Evolutionary conservation across 53 echinoderm and acorn worm species (phyloP).

Genomic region (Echinometra lucunter): DNA sequence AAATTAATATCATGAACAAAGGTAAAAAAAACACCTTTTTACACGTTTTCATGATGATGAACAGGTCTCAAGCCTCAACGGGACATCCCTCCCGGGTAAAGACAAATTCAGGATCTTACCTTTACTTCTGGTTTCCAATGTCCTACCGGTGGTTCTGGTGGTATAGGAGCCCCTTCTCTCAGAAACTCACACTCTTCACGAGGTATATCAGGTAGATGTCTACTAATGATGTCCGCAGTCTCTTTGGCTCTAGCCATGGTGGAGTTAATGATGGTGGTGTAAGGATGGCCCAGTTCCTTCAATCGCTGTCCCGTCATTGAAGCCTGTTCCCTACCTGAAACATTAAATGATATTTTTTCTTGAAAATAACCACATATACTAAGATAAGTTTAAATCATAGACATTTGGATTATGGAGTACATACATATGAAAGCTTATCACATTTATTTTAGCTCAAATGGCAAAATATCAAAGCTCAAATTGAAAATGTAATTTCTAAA

Average conservation of each 20-base stretch:
- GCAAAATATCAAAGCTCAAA: no score
- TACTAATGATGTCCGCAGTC: conserved; percentile 89
- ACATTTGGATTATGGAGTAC: not conserved
- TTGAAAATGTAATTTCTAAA: no score
- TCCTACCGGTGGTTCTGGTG: conserved; percentile 94
- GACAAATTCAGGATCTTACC: conserved; percentile 69
- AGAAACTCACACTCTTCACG: conserved; percentile 84
- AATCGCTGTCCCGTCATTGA: conserved; percentile 84
- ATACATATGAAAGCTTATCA: not conserved
- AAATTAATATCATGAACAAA: no score
- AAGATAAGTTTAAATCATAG: not conserved
- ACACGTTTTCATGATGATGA: no score
- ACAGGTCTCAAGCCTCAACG: no score
- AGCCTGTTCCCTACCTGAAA: conserved; percentile 88
- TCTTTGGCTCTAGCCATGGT: conserved; percentile 94
- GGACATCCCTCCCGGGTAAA: no score
- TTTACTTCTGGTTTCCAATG: conserved; percentile 96
- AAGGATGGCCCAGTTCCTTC: conserved; percentile 84
- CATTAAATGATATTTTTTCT: not conserved
- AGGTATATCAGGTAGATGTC: conserved; percentile 83
- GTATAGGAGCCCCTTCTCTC: conserved; percentile 96
- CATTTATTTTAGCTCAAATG: no score
- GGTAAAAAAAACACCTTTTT: no score
- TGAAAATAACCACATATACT: not conserved
- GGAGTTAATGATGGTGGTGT: conserved; percentile 86